phyloP scores from a whole-genome alignment of 2,888 invertebrate genomes.

The Drosophila mercatorum region DNA sequence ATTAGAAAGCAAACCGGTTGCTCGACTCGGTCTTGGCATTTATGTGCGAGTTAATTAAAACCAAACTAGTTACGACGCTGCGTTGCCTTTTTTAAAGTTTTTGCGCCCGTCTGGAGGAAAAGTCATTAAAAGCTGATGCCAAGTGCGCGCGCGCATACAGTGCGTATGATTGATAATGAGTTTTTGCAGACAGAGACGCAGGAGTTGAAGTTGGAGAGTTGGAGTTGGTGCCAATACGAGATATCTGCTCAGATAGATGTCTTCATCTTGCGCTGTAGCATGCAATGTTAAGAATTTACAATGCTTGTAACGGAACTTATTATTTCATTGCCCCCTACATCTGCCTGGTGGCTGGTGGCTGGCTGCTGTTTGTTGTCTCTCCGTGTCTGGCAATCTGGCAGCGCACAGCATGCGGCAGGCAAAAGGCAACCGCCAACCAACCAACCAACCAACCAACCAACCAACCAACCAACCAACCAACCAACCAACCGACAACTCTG shows the following conservation, averaged over 20 bases:
- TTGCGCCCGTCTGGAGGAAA: slow-evolving; percentile 42
- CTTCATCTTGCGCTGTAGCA: slow-evolving; percentile 37
- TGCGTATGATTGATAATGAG: slow-evolving; percentile 79
- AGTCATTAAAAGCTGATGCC: slow-evolving; percentile 70
- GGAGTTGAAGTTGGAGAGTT: neutral
- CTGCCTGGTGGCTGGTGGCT: slow-evolving; percentile 22
- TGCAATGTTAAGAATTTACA: slow-evolving; percentile 63
- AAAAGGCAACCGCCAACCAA: slow-evolving; percentile 14
- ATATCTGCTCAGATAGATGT: slow-evolving; percentile 25
- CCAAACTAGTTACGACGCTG: slow-evolving; percentile 73
- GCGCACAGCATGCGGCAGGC: slow-evolving; percentile 35
- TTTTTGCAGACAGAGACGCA: slow-evolving; percentile 7
- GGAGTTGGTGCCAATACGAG: slow-evolving; percentile 8
- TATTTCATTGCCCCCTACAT: slow-evolving; percentile 44
- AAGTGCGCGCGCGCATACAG: slow-evolving; percentile 47
- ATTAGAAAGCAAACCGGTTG: slow-evolving; percentile 77
- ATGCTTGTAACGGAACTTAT: slow-evolving; percentile 71
- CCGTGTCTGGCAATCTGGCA: slow-evolving; percentile 30
- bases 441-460: slow-evolving; percentile 6
- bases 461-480: slow-evolving; percentile 14
- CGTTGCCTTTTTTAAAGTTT: slow-evolving; percentile 45
- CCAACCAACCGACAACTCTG: slow-evolving; percentile 22
- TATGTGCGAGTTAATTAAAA: slow-evolving; percentile 78
- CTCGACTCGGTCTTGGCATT: slow-evolving; percentile 58
- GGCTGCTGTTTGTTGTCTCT: slow-evolving; percentile 23